Evolutionary conservation across 2,888 invertebrate species (phyloP).

Genomic region (Lysandra bellargus): DNA sequence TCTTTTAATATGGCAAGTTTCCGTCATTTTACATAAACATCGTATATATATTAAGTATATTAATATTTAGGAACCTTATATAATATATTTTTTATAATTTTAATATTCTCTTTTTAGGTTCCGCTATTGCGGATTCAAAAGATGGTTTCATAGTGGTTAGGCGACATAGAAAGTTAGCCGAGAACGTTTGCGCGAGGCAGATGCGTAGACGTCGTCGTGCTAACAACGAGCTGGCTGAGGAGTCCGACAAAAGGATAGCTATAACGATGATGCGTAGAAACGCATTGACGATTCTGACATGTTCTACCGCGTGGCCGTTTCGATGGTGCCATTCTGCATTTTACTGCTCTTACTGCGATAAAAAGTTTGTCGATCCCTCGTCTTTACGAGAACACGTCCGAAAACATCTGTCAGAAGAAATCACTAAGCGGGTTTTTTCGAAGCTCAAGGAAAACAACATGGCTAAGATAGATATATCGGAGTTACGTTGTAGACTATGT

Average conservation of each 20-base stretch:
- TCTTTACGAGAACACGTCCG: slow-evolving; percentile 58
- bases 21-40: too few species aligned
- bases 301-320: slow-evolving; percentile 72
- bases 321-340: slow-evolving; percentile 69
- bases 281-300: slow-evolving; percentile 63
- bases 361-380: slow-evolving; percentile 58
- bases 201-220: slow-evolving; percentile 70
- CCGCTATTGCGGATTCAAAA: slow-evolving; percentile 55
- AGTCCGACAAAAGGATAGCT: slow-evolving; percentile 65
- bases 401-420: slow-evolving; percentile 55
- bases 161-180: slow-evolving; percentile 66
- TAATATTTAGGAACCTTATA: not conserved
- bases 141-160: slow-evolving; percentile 51
- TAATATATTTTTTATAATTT: not conserved
- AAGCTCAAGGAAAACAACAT: slow-evolving; percentile 72
- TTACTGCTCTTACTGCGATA: slow-evolving; percentile 69
- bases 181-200: slow-evolving; percentile 67
- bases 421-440: slow-evolving; percentile 60
- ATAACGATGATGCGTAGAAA: slow-evolving; percentile 74
- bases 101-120: slow-evolving; percentile 66
- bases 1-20: too few species aligned
- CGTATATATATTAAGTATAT: too few species aligned
- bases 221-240: slow-evolving; percentile 68
- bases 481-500: slow-evolving; percentile 63
- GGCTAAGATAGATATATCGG: slow-evolving; percentile 68